phyloP scores from a whole-genome alignment of 2,888 invertebrate species.

The Lasioglossum marginatum region DNA sequence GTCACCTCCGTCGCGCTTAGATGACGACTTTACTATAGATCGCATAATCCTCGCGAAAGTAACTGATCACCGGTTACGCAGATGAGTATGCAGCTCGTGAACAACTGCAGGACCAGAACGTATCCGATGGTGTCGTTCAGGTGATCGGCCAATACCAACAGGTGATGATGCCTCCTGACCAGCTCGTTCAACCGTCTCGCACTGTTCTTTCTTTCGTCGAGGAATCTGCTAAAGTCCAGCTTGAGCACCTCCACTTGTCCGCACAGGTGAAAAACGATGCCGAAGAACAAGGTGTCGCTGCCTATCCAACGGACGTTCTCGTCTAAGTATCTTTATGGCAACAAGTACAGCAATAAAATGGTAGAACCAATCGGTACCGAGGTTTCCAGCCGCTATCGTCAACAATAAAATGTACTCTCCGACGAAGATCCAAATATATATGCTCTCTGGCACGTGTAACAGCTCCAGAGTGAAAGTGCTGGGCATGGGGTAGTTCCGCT shows the following conservation, averaged over 20 bases:
- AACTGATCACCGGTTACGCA: conserved; percentile 24
- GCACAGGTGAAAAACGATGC: conserved; percentile 78
- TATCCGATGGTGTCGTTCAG: conserved; percentile 58
- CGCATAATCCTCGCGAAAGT: not conserved
- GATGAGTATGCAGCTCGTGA: conserved; percentile 26
- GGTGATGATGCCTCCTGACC: conserved; percentile 62
- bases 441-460: not conserved
- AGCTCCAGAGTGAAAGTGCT: not conserved
- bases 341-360: not conserved
- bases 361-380: conserved; percentile 19
- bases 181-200: not conserved
- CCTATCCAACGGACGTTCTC: conserved; percentile 45
- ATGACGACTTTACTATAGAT: not conserved
- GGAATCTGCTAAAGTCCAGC: conserved; percentile 6
- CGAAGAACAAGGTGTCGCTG: conserved; percentile 76
- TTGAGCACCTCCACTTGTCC: conserved; percentile 78
- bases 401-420: conserved; percentile 15
- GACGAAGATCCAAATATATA: not conserved
- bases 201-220: not conserved
- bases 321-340: not conserved
- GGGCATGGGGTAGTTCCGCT: conserved; percentile 7
- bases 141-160: conserved; percentile 58
- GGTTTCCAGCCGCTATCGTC: conserved; percentile 23
- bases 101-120: conserved; percentile 11
- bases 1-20: no score